A percentile compares a stretch with the other conserved stretches of the same genome.
These are phyloP conservation scores for Tuta absoluta DNA, from an alignment of 2,888 invertebrate genomes.

Conservation along the genomic window DNA sequence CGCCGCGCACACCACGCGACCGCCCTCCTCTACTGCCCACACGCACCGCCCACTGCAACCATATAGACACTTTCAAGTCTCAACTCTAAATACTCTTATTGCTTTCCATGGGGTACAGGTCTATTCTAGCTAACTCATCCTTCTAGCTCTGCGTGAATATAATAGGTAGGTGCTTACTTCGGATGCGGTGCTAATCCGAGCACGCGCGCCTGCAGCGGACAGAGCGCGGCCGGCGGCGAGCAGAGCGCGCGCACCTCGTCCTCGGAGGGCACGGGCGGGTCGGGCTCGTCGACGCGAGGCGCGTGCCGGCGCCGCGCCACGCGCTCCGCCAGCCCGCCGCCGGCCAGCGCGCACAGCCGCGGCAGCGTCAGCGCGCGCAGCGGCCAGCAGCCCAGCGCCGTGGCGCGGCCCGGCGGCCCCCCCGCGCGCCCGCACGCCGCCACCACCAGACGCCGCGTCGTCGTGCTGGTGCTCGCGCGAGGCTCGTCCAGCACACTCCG, in stretches of 20 bases:
- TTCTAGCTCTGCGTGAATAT: too few species aligned
- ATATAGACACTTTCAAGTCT: too few species aligned
- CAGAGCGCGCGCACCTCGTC: constrained; percentile 35
- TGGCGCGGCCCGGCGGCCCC: constrained; percentile 40
- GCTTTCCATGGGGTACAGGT: too few species aligned
- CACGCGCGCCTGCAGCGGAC: constrained; percentile 35
- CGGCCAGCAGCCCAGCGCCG: constrained; percentile 44
- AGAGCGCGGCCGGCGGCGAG: constrained; percentile 35
- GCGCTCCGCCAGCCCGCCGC: constrained; percentile 38
- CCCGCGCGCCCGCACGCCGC: constrained; percentile 36
- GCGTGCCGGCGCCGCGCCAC: constrained; percentile 36
- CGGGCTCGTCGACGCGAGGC: constrained; percentile 34
- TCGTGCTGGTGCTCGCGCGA: not conserved
- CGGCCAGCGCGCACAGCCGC: constrained; percentile 31
- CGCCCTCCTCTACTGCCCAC: constrained; percentile 53
- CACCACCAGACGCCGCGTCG: not conserved
- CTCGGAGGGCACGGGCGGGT: constrained; percentile 21
- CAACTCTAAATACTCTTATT: too few species aligned
- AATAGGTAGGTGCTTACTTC: not conserved
- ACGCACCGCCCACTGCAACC: constrained; percentile 42
- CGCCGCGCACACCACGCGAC: constrained; percentile 49
- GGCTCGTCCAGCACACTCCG: not conserved
- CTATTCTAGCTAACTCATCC: too few species aligned
- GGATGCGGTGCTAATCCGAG: constrained; percentile 32
- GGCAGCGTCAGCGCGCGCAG: constrained; percentile 36